Percentiles rank a stretch among this genome's conserved stretches.
Conservation (phyloP, 1,140 invertebrate genomes). For the Drosophila burlai region DNA sequence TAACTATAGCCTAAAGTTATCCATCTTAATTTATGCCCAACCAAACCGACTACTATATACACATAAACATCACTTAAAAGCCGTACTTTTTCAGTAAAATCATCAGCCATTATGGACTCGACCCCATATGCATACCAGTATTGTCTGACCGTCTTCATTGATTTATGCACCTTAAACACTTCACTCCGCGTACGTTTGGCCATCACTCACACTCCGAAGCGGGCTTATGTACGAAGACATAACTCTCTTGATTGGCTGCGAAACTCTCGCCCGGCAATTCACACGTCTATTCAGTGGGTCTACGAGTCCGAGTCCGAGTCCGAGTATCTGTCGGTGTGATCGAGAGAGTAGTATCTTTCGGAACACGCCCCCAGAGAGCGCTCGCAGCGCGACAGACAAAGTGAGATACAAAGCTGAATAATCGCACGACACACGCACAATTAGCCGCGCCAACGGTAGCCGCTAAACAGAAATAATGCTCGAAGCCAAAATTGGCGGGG, state of each 20-base stretch:
- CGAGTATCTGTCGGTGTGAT: conserved; percentile 27
- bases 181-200: conserved; percentile 28
- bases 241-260: conserved; percentile 52
- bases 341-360: conserved; percentile 42
- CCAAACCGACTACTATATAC: background rate
- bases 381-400: conserved; percentile 49
- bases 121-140: conserved; percentile 27
- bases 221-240: conserved; percentile 28
- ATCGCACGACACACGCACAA: conserved; percentile 71
- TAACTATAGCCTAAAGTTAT: conserved; percentile 8
- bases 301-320: conserved; percentile 9
- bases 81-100: conserved; percentile 13
- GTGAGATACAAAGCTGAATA: conserved; percentile 73
- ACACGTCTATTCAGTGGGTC: conserved; percentile 47
- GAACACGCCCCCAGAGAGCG: conserved; percentile 75
- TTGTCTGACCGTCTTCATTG: conserved; percentile 18
- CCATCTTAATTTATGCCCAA: background rate
- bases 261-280: conserved; percentile 54
- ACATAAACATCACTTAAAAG: background rate
- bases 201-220: conserved; percentile 21
- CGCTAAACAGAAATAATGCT: conserved; percentile 38
- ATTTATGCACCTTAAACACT: conserved; percentile 45
- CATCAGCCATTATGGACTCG: conserved; percentile 18
- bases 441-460: conserved; percentile 54
- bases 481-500: conserved; percentile 43